These are phyloP conservation scores for Maniola jurtina DNA, from an alignment of 1,140 invertebrate genomes.

Conservation along the genomic window DNA sequence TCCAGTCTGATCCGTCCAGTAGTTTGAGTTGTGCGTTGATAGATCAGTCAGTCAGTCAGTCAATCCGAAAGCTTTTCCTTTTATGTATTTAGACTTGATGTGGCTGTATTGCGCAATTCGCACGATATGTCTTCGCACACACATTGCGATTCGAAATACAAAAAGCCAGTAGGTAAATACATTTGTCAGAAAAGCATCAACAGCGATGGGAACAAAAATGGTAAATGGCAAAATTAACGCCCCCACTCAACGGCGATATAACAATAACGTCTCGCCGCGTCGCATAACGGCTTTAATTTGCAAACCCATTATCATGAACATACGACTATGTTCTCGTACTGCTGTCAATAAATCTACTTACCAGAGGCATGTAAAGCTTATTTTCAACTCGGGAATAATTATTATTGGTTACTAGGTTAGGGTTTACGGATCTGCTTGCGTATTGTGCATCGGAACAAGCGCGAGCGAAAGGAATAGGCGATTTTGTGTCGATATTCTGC, in stretches of 20 bases:
- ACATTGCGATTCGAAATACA: neutral
- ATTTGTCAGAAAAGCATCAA: conserved; percentile 40
- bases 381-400: conserved; percentile 48
- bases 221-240: conserved; percentile 47
- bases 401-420: conserved; percentile 16
- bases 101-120: neutral
- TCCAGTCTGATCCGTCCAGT: too few species aligned
- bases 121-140: neutral
- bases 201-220: conserved; percentile 51
- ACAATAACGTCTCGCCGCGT: conserved; percentile 45
- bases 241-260: conserved; percentile 37
- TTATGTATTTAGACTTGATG: too few species aligned
- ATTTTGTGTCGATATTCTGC: too few species aligned
- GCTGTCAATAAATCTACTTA: conserved; percentile 60
- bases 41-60: too few species aligned
- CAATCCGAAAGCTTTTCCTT: too few species aligned
- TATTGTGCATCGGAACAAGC: too few species aligned
- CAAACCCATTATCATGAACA: conserved; percentile 61
- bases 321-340: conserved; percentile 51
- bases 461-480: too few species aligned
- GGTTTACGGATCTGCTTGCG: too few species aligned
- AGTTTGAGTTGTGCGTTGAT: too few species aligned
- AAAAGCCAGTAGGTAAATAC: too few species aligned
- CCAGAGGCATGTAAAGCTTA: conserved; percentile 44
- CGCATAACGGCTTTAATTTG: conserved; percentile 58